Evolutionary conservation across 2,888 invertebrate species (phyloP).

Genomic region (Scaeva pyrastri): DNA sequence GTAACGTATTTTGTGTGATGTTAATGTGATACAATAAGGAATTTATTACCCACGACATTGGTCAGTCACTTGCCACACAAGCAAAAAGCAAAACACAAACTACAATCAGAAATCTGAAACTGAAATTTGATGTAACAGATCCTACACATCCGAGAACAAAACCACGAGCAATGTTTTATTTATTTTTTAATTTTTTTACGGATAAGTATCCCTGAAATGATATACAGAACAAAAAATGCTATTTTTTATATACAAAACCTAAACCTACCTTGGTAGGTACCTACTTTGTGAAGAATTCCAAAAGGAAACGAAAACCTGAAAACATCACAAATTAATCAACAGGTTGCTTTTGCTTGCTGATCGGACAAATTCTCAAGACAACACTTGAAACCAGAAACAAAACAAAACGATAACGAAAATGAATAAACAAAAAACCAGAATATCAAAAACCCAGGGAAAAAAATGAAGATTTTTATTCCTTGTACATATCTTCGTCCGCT

Average conservation of each 20-base stretch:
- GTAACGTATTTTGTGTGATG: background rate
- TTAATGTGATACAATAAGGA: constrained; percentile 48
- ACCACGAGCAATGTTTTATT: constrained; percentile 49
- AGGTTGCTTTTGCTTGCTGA: constrained; percentile 73
- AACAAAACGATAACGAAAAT: too few relatives aligned
- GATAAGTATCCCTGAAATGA: constrained; percentile 34
- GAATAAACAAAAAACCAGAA: constrained; percentile 41
- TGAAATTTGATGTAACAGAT: constrained; percentile 63
- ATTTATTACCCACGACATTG: constrained; percentile 66
- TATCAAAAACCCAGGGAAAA: background rate
- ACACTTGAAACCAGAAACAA: constrained; percentile 42
- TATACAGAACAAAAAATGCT: constrained; percentile 18
- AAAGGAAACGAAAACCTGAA: constrained; percentile 72
- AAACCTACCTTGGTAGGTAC: too few relatives aligned
- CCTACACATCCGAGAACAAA: constrained; percentile 45
- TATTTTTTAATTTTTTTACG: background rate
- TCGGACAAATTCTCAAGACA: constrained; percentile 57
- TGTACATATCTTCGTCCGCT: constrained; percentile 53
- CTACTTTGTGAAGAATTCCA: constrained; percentile 60
- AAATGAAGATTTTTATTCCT: constrained; percentile 20
- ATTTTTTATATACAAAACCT: constrained; percentile 9
- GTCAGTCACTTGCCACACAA: constrained; percentile 73
- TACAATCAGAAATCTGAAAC: constrained; percentile 70
- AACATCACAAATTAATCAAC: constrained; percentile 73
- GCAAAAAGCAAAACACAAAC: constrained; percentile 44